Base-by-base conservation (phyloP, 2,797 vertebrate genomes). In the Enteromius thamalakanensis region DNA sequence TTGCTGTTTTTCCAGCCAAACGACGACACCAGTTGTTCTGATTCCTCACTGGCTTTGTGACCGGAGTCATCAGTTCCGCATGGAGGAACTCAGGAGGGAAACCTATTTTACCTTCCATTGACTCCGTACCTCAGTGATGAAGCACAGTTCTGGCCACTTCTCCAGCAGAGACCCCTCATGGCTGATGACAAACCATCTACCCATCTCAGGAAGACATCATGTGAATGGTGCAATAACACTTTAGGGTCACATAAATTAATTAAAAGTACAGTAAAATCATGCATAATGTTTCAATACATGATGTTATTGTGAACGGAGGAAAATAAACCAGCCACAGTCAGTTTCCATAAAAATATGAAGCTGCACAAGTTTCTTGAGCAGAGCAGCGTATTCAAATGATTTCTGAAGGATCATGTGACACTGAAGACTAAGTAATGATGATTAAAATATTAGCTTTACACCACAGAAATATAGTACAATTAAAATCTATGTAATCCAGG, bases 1-100 rank as follows among this genome's bases (percentile, higher is more conserved):
- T 89, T 89, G 83, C 87, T 90, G 91, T 92, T 92, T 94, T 90
- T 87, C 90, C 89, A 84, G 89, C 86, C 88, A 85, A 91, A 91
- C 89, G 89, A 89, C 80, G 87, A 91, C 91, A 92, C 90, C 93
- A 94, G 92, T 93, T 93, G 93, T 92, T 92, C 89, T 67, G 86
- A 87, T 89, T 90, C 86, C 86, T 93, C 90, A 89, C 85, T 74
- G 6, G 42, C 88, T 91, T 91, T 90, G 92, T 92, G 89, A 88
- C 40, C 88, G 84, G 92, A 93, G 90, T 90, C 86, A 91, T 91
- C 90, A 83, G 83, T 86, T 88, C 82, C 87, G 86, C 87, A 87
- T 83, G 37, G 85, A 87, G 69, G 89, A 86, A 76, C 79, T 87
- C 68, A 71, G 23, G 87, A 88, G 87, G 87, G 86, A 79, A 82